phyloP scores from a whole-genome alignment of 2,888 invertebrate species.

The Drosophila borborema region DNA sequence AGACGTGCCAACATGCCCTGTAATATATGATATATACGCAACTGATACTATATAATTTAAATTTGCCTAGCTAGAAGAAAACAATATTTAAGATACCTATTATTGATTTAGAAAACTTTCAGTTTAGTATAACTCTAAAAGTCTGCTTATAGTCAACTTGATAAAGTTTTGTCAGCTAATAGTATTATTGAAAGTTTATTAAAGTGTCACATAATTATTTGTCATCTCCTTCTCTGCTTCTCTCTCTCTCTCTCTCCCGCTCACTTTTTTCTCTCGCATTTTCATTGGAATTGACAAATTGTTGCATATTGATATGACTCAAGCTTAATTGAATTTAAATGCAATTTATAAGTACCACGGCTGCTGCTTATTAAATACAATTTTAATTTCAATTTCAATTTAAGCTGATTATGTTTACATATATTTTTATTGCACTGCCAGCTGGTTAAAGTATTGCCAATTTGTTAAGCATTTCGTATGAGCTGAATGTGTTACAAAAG shows the following conservation, averaged over 20 bases:
- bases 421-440: conserved; percentile 12
- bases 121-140: too few species aligned
- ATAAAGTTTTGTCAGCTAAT: background rate
- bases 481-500: background rate
- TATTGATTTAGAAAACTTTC: too few species aligned
- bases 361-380: conserved; percentile 27
- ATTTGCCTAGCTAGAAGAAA: too few species aligned
- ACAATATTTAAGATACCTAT: too few species aligned
- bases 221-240: background rate
- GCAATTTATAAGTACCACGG: conserved; percentile 24
- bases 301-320: conserved; percentile 5
- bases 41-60: too few species aligned
- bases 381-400: conserved; percentile 37
- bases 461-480: background rate
- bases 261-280: background rate
- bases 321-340: conserved; percentile 35
- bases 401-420: conserved; percentile 44
- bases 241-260: background rate
- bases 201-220: background rate
- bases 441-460: conserved; percentile 2
- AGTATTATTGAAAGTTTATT: background rate
- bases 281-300: background rate
- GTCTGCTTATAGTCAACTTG: too few species aligned
- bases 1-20: too few species aligned
- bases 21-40: too few species aligned